Evolutionary conservation across 2,888 invertebrate genomes (phyloP).

Genomic region (Sarcophaga subvicina): DNA sequence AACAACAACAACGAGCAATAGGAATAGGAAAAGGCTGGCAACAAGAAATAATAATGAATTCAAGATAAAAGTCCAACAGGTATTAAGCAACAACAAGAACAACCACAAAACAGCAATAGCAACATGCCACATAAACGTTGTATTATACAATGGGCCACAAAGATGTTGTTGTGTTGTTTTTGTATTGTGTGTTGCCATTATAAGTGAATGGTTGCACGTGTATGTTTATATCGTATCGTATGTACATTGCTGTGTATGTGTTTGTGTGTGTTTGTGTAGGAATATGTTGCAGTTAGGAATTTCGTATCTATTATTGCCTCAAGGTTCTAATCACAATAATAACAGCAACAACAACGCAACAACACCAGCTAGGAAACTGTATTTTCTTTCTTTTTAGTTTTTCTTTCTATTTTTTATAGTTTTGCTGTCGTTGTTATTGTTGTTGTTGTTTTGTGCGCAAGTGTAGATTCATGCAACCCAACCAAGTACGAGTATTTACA

Average conservation of each 20-base stretch:
- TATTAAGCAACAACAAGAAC: constrained; percentile 55
- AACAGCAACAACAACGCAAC: constrained; percentile 29
- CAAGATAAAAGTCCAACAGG: constrained; percentile 66
- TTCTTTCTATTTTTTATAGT: not conserved
- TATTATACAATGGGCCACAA: constrained; percentile 15
- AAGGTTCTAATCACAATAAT: constrained; percentile 60
- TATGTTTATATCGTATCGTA: not conserved
- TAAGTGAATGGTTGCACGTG: constrained; percentile 22
- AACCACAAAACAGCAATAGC: not conserved
- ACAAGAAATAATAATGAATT: constrained; percentile 57
- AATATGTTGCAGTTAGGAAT: constrained; percentile 69
- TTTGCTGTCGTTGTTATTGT: no score
- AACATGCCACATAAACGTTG: constrained; percentile 41
- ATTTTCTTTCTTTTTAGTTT: not conserved
- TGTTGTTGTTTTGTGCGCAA: constrained; percentile 52
- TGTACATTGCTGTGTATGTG: constrained; percentile 12
- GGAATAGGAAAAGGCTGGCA: no score
- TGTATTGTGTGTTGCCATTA: not conserved
- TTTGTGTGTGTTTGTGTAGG: constrained; percentile 22
- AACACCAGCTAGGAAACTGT: constrained; percentile 37
- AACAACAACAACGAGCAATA: constrained; percentile 25
- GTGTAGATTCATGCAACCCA: constrained; percentile 45
- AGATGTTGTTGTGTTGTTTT: constrained; percentile 9
- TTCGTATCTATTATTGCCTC: constrained; percentile 66
- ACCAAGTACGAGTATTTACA: constrained; percentile 43